Percentiles rank a stretch among this genome's conserved stretches.
Evolutionary conservation across 1,140 invertebrate genomes (phyloP).

Genomic region (Hormaphis cornu): DNA sequence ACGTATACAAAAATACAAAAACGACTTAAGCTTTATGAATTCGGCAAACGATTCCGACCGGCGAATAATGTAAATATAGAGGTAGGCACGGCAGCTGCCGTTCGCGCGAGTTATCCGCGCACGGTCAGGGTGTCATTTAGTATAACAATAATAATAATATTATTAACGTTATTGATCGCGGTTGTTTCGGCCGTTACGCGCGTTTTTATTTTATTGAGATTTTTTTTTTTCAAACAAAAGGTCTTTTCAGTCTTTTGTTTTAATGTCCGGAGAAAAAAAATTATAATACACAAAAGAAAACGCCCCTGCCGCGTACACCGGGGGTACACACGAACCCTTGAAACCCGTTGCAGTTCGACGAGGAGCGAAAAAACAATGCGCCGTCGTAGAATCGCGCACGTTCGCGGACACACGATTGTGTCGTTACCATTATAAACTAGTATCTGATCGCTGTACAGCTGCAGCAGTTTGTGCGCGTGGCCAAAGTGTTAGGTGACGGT

Average conservation of each 20-base stretch:
- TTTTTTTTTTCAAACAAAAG: slow-evolving; percentile 3
- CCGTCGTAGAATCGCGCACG: background rate
- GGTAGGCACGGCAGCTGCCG: background rate
- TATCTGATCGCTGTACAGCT: slow-evolving; percentile 16
- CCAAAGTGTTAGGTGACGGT: background rate
- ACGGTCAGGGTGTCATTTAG: background rate
- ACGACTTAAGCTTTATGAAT: no score
- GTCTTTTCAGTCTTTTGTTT: slow-evolving; percentile 13
- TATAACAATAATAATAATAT: background rate
- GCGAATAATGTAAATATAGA: no score
- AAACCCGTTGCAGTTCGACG: no score
- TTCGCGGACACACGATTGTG: background rate
- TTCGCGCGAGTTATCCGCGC: background rate
- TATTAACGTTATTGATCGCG: slow-evolving; percentile 10
- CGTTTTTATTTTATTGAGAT: background rate
- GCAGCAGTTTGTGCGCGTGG: background rate
- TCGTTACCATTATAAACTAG: slow-evolving; percentile 1
- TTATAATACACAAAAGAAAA: slow-evolving; percentile 2
- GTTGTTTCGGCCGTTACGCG: slow-evolving; percentile 13
- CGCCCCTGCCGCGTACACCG: background rate
- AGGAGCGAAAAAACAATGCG: slow-evolving; percentile 12
- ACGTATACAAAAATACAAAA: no score
- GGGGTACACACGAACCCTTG: background rate
- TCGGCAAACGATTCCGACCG: no score
- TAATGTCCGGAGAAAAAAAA: slow-evolving; percentile 5